phyloP scores from a whole-genome alignment of 2,113 vertebrate genomes.

The Rhinoptilus africanus region DNA sequence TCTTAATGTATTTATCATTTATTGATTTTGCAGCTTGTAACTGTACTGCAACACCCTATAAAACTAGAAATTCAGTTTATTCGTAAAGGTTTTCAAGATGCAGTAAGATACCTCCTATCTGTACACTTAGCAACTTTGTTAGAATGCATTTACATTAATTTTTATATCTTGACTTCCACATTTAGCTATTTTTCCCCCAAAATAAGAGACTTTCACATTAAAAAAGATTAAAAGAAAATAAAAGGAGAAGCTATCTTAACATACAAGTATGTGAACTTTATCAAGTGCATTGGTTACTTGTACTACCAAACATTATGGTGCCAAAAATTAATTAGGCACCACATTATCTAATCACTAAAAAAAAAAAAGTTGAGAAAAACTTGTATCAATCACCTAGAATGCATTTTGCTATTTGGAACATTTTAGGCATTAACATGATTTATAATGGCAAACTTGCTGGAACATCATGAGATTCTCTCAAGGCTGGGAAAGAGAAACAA shows the following conservation, averaged over 20 bases:
- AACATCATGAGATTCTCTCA: not conserved
- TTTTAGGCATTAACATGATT: not conserved
- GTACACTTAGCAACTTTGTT: not conserved
- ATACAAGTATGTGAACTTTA: not conserved
- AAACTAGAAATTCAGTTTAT: not conserved
- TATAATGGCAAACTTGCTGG: not conserved
- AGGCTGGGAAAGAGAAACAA: slow-evolving; percentile 7
- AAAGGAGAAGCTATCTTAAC: not conserved
- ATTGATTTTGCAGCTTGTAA: not conserved
- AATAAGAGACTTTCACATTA: not conserved
- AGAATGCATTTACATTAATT: not conserved
- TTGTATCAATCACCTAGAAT: not conserved
- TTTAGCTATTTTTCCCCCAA: not conserved
- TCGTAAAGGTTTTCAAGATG: not conserved
- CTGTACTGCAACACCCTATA: not conserved
- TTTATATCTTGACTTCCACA: not conserved
- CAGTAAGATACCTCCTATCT: not conserved
- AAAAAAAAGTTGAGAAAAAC: not conserved
- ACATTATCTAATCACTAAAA: not conserved
- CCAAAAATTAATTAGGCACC: not conserved
- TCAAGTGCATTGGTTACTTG: not conserved
- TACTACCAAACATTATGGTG: not conserved
- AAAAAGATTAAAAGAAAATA: not conserved
- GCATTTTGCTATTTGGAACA: not conserved
- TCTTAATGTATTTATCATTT: not conserved